A percentile compares a stretch with the other conserved stretches of the same genome.
Evolutionary conservation across 1,140 invertebrate species (phyloP).

Genomic region (Zaprionus vittiger): DNA sequence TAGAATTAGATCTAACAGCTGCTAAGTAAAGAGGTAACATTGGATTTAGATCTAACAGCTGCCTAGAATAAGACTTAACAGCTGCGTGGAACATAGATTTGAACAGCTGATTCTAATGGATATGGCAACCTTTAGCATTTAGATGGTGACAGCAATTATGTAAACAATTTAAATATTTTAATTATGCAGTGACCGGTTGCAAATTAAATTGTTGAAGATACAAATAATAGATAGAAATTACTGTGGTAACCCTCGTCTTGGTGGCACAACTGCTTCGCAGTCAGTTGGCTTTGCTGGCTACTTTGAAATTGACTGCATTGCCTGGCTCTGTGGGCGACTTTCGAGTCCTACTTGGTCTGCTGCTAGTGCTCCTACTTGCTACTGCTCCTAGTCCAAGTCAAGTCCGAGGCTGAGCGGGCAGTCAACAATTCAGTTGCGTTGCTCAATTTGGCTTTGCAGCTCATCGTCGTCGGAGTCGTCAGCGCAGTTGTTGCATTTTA

Average conservation of each 20-base stretch:
- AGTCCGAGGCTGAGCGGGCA: not conserved
- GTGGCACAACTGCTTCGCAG: not conserved
- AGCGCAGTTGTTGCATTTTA: constrained; percentile 30
- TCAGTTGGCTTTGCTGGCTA: constrained; percentile 25
- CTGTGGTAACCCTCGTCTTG: not conserved
- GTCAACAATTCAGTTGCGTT: constrained; percentile 19
- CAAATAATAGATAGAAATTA: not conserved
- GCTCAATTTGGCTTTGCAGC: constrained; percentile 40
- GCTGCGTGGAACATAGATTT: too few species aligned
- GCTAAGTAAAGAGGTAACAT: too few species aligned
- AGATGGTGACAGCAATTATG: not conserved
- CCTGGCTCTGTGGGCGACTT: not conserved
- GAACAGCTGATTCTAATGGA: too few species aligned
- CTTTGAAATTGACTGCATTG: constrained; percentile 32
- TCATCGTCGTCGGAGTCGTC: constrained; percentile 11
- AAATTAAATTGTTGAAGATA: too few species aligned
- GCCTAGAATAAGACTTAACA: too few species aligned
- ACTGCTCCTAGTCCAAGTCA: not conserved
- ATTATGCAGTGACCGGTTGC: too few species aligned
- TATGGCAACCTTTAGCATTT: too few species aligned
- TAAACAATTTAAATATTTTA: not conserved
- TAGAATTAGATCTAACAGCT: too few species aligned
- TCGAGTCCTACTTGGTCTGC: not conserved
- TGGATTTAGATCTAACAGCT: too few species aligned
- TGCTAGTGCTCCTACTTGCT: not conserved